Percentiles rank a stretch among this genome's conserved stretches.
phyloP scores from a whole-genome alignment of 2,888 invertebrate genomes.

The Isoperla grammatica region DNA sequence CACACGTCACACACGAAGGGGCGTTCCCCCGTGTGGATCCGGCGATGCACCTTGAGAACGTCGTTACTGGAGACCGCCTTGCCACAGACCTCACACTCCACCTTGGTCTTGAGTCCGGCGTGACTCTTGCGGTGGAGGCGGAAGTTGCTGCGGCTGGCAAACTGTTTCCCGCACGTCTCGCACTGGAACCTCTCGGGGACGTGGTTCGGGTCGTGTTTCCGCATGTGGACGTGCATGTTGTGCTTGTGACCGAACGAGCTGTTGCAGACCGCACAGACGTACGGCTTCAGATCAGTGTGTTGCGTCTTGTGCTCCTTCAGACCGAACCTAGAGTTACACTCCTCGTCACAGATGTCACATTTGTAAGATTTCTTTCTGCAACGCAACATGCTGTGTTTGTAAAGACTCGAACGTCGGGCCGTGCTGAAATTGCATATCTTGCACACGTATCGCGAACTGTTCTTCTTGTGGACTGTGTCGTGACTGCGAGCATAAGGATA shows the following conservation, averaged over 20 bases:
- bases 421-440: conserved; percentile 38
- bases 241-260: conserved; percentile 46
- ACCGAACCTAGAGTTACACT: conserved; percentile 34
- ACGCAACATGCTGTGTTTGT: conserved; percentile 37
- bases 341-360: conserved; percentile 44
- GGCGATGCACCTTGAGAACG: conserved; percentile 44
- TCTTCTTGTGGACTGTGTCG: neutral
- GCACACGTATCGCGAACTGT: conserved; percentile 27
- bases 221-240: conserved; percentile 21
- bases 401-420: conserved; percentile 38
- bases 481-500: neutral
- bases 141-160: conserved; percentile 33
- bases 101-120: neutral
- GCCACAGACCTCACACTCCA: conserved; percentile 34
- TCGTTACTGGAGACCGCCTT: conserved; percentile 43
- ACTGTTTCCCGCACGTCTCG: conserved; percentile 34
- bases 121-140: conserved; percentile 30
- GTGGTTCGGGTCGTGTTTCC: conserved; percentile 1
- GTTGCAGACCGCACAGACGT: conserved; percentile 54
- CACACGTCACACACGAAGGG: conserved; percentile 49
- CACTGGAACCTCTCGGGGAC: conserved; percentile 32
- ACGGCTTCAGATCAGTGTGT: conserved; percentile 5
- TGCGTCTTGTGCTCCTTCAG: conserved; percentile 2
- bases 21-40: conserved; percentile 49
- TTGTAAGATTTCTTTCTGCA: conserved; percentile 36